phyloP scores from a whole-genome alignment of 35 echinoderm and acorn worm species.

The Apostichopus californicus region DNA sequence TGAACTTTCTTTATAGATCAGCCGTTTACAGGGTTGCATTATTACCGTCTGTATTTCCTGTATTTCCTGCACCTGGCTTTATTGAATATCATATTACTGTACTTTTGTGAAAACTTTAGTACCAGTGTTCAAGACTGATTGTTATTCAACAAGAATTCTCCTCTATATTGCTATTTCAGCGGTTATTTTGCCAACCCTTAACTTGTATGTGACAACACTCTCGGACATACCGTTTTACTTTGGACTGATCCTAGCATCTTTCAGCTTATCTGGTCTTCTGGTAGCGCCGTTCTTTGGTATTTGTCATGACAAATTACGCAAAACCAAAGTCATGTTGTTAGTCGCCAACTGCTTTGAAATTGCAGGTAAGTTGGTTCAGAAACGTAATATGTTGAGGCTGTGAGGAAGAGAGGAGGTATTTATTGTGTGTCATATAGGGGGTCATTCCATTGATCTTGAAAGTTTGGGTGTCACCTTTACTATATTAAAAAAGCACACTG shows the following conservation, averaged over 20 bases:
- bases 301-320: slow-evolving; percentile 72
- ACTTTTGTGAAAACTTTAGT: no score
- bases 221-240: slow-evolving; percentile 64
- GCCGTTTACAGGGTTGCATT: no score
- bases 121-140: no score
- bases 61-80: no score
- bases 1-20: no score
- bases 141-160: no score
- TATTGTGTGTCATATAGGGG: no score
- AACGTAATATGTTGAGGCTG: no score
- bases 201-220: slow-evolving; percentile 67
- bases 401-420: no score
- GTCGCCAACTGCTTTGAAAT: slow-evolving; percentile 95
- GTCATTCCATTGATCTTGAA: neutral
- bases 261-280: slow-evolving; percentile 82
- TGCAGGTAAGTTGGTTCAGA: slow-evolving; percentile 68
- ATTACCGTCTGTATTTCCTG: no score
- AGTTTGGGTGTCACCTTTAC: neutral
- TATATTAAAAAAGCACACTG: neutral
- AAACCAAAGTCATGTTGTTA: slow-evolving; percentile 86
- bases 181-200: slow-evolving; percentile 91
- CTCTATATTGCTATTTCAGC: slow-evolving; percentile 51
- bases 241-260: slow-evolving; percentile 81
- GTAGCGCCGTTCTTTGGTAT: slow-evolving; percentile 79
- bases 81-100: no score